Conservation (phyloP, 2,797 vertebrate genomes). For the Eulemur rubriventer region DNA sequence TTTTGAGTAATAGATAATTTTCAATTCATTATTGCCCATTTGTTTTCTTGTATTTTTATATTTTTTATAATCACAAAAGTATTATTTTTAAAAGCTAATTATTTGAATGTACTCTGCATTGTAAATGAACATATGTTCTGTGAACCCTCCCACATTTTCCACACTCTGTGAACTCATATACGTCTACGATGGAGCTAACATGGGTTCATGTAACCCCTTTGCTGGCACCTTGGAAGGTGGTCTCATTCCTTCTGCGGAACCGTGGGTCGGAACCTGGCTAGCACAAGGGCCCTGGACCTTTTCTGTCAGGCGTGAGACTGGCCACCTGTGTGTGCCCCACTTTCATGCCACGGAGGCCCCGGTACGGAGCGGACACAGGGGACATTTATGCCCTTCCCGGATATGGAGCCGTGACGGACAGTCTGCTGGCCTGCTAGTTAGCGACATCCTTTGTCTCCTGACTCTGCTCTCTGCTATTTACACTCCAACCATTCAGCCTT, state of each 20-base stretch:
- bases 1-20: background rate
- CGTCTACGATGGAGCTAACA: background rate
- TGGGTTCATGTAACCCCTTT: background rate
- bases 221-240: background rate
- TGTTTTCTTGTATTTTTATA: background rate
- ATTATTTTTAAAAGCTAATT: background rate
- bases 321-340: background rate
- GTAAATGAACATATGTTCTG: background rate
- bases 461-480: background rate
- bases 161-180: background rate
- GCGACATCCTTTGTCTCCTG: background rate
- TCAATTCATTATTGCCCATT: background rate
- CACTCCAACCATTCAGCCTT: background rate
- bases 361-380: rapidly evolving
- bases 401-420: rapidly evolving
- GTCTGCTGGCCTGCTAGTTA: background rate
- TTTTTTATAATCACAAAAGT: background rate
- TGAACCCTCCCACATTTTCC: background rate
- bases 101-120: background rate
- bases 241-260: background rate
- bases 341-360: rapidly evolving
- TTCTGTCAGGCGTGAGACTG: background rate
- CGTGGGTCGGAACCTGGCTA: background rate
- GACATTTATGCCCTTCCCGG: background rate
- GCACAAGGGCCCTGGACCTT: too few species aligned